Evolutionary conservation across 2,113 vertebrate genomes (phyloP), one percentile per base, ranked within the genome.

Genomic region (Ceyx cyanopectus): DNA sequence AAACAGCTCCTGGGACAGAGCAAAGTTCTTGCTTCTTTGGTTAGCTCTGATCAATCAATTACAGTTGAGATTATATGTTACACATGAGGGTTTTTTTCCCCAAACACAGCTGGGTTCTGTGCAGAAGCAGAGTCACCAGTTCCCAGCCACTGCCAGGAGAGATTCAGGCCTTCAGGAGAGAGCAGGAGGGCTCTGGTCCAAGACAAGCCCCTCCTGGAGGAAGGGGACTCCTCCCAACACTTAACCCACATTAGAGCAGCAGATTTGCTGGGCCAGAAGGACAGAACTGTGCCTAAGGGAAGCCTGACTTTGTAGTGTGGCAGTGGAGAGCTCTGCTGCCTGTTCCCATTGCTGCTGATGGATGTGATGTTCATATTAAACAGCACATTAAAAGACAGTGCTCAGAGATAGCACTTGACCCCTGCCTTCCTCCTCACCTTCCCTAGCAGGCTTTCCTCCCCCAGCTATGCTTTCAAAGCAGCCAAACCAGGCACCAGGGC

Each of bases 331-430:
- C 81, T 82, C 80, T 66, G 78, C 75, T 87, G 94, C 62, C 84
- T 62, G 14, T 65, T 87, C 81, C 79, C 62, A 73, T 79, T 90
- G 84, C 66, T 72, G 58, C 74, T 76, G 57, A 69, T 4, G 67
- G 84, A 79, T 75, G 87, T 53, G 89, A 89, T 32, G 45, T 50
- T 91, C 87, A 84, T 85, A 45, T 45, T 85, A 91, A 95, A 24
- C 30, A 77, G 87, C 75, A 80, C 87, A 60, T 85, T 73, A 89
- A 82, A 89, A 91, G 87, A 46, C 60, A 41, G 32, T 1, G 30
- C 72, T 92, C 60, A 63, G 51, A 82, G 70, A 69, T 1, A 73
- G 60, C 32, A 58, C 85, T 80, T 92, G 93, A 91, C 72, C 85
- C 27, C 27, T 82, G 89, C 41, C 50, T 65, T 46, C 51, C n/a